Conservation (phyloP, 2,888 invertebrate species). For the Conus canariensis region DNA sequence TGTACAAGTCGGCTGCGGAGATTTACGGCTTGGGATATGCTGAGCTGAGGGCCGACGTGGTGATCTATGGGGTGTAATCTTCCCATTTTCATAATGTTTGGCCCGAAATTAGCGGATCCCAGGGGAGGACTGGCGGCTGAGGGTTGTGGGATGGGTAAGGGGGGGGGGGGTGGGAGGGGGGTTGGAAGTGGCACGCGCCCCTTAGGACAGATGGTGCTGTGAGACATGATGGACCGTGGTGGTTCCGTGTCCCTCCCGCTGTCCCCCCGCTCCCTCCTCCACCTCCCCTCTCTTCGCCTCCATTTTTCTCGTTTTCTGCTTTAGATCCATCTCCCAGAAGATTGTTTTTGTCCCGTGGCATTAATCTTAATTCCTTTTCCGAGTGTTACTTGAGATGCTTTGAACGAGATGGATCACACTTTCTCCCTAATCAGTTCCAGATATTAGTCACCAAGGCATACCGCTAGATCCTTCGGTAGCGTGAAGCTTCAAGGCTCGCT, state of each 20-base stretch:
- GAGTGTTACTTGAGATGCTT: too few species aligned
- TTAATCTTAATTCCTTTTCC: too few species aligned
- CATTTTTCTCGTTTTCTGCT: too few species aligned
- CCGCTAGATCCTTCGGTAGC: too few species aligned
- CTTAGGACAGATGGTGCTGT: conserved; percentile 26
- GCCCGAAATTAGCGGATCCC: conserved; percentile 31
- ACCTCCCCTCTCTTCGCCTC: not conserved
- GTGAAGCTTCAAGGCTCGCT: too few species aligned
- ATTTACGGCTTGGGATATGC: conserved; percentile 20
- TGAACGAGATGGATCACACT: too few species aligned
- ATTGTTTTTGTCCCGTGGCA: too few species aligned
- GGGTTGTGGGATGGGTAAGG: not conserved
- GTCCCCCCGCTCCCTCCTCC: not conserved
- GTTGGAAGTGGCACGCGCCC: not conserved
- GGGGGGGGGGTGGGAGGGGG: not conserved
- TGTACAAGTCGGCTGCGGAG: conserved; percentile 36
- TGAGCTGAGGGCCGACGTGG: not conserved
- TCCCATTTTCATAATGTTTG: conserved; percentile 44
- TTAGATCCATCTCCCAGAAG: too few species aligned
- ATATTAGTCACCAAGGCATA: too few species aligned
- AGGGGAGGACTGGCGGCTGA: not conserved
- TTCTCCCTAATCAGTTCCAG: too few species aligned
- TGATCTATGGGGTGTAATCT: conserved; percentile 44
- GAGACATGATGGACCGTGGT: not conserved
- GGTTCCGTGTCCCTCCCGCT: not conserved